Evolutionary conservation across 2,797 vertebrate species (phyloP), one percentile per base, ranked within the genome.

Genomic region (Lagocephalus sceleratus): DNA sequence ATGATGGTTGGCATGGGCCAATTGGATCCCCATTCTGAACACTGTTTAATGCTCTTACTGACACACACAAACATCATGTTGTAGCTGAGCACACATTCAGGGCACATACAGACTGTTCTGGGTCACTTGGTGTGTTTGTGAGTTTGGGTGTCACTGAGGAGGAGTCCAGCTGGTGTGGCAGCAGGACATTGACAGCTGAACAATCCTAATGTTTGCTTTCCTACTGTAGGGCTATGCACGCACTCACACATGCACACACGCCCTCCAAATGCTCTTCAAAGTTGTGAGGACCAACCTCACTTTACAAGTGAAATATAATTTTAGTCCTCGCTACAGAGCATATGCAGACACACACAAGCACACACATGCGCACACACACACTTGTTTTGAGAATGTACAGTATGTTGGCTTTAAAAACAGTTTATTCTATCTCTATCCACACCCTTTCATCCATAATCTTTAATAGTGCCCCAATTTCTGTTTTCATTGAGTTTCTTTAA

Each of bases 91-190:
- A 63, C 60, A 77, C 72, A 57, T 39, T 47, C 63, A 62, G 32
- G 32, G 32, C 55, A 64, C 42, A 82, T 63, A 69, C 73, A 82
- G 73, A 78, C 75, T 77, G 79, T 82, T 82, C 73, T 81, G 76
- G 74, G 82, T 83, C 82, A 83, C 60, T 81, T 66, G 70, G 62
- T 73, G 61, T 51, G 58, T 75, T 66, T 73, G 71, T 62, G 66
- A 69, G 66, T 73, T 61, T 64, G 63, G 66, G 72, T 86, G 79
- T 84, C 74, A 82, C 64, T 70, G 59, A 79, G 72, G 73, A 63
- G 79, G 63, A 61, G 81, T 85, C 82, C 85, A 88, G 81, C 81
- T 87, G 81, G 85, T 85, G 68, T 69, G 63, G 74, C 82, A 88
- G 82, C 79, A 80, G 79, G 82, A 81, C 63, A 63, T 58, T 66